phyloP scores from a whole-genome alignment of 2,888 invertebrate genomes.

The Lissocephala sabroskyi region DNA sequence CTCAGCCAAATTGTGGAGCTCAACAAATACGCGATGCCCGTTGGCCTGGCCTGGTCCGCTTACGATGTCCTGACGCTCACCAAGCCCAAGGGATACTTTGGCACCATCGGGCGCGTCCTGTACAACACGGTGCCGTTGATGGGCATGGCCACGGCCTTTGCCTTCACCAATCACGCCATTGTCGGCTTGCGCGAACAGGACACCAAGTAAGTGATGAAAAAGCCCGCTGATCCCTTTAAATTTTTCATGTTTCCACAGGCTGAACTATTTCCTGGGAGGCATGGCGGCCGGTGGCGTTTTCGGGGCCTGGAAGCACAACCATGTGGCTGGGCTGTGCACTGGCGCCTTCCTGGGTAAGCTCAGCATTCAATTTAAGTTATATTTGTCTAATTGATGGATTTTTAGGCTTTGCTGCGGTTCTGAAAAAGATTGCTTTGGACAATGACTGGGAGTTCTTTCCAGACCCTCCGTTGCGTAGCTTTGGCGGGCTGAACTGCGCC shows the following conservation, averaged over 20 bases:
- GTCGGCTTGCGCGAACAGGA: constrained; percentile 80
- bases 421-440: constrained; percentile 75
- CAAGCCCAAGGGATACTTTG: constrained; percentile 74
- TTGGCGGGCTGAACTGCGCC: constrained; percentile 49
- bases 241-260: constrained; percentile 22
- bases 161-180: too few relatives aligned
- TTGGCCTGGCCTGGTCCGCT: constrained; percentile 73
- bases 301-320: constrained; percentile 76
- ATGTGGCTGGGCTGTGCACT: constrained; percentile 72
- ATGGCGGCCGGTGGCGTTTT: constrained; percentile 76
- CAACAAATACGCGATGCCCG: constrained; percentile 74
- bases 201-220: constrained; percentile 74
- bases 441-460: constrained; percentile 76
- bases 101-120: constrained; percentile 74
- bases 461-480: constrained; percentile 31
- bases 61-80: constrained; percentile 77
- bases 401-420: constrained; percentile 70
- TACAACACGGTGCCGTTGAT: constrained; percentile 77
- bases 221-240: not conserved
- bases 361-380: constrained; percentile 12
- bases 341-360: constrained; percentile 72
- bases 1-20: constrained; percentile 76
- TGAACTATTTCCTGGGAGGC: constrained; percentile 78
- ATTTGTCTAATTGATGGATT: too few relatives aligned
- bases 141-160: constrained; percentile 79